Percentiles rank a stretch among this genome's conserved stretches.
These are phyloP conservation scores for Scylla paramamosain DNA, from an alignment of 1,140 invertebrate genomes.

Conservation along the genomic window DNA sequence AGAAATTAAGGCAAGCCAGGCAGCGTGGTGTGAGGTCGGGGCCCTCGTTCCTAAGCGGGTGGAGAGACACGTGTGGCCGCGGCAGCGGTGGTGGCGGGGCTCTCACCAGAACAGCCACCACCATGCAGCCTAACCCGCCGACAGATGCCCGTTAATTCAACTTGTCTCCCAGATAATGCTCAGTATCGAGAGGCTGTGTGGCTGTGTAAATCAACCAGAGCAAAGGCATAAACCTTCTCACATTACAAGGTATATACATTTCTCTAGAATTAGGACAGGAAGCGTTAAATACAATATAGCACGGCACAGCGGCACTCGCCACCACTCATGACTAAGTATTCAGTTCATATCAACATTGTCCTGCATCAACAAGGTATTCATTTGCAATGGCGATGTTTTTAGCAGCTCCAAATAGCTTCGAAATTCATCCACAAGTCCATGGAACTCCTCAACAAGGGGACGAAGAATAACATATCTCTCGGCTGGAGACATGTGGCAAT, in stretches of 20 bases:
- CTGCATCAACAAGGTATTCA: neutral
- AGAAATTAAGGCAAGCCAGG: too few relatives aligned
- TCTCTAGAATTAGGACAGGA: neutral
- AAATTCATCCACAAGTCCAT: neutral
- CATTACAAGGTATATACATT: neutral
- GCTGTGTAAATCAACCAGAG: neutral
- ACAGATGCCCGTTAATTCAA: neutral
- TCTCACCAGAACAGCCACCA: constrained; percentile 31
- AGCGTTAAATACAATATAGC: neutral
- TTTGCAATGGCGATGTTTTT: neutral
- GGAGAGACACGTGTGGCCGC: neutral
- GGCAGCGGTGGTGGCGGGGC: neutral
- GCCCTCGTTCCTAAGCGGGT: neutral
- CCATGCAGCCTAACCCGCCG: constrained; percentile 15
- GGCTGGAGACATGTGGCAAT: neutral
- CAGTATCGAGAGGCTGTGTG: neutral
- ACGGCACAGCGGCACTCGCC: neutral
- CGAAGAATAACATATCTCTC: neutral
- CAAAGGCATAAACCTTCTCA: neutral
- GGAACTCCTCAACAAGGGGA: neutral
- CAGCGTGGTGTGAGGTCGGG: neutral
- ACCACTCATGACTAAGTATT: neutral
- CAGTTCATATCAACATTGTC: neutral
- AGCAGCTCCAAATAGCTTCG: neutral
- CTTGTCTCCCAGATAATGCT: neutral